Evolutionary conservation across 2,113 vertebrate genomes (phyloP).

Genomic region (Bagarius yarrelli): DNA sequence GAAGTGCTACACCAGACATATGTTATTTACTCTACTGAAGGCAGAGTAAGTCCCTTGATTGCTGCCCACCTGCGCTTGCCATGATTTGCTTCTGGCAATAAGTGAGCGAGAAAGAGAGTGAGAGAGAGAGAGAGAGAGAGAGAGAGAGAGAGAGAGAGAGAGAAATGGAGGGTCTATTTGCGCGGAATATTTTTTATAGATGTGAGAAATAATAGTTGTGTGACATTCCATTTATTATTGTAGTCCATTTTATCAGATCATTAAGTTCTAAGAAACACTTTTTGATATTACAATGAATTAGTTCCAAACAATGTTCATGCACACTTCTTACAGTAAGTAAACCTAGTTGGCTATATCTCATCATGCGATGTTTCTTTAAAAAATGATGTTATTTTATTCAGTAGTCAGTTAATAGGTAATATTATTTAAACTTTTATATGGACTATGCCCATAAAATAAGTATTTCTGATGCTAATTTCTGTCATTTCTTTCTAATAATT

Average conservation of each 20-base stretch:
- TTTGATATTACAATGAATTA: background rate
- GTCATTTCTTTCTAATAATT: background rate
- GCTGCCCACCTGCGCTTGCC: slow-evolving; percentile 16
- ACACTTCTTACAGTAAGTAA: too few species aligned
- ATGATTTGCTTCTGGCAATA: slow-evolving; percentile 17
- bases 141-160: slow-evolving; percentile 13
- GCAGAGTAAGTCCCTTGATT: slow-evolving; percentile 1
- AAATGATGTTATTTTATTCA: background rate
- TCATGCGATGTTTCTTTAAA: background rate
- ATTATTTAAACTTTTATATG: background rate
- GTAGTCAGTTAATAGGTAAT: background rate
- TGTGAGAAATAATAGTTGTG: background rate
- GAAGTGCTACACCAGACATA: slow-evolving; percentile 14
- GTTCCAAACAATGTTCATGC: background rate
- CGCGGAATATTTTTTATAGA: background rate
- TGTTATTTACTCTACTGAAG: slow-evolving; percentile 17
- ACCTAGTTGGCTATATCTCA: background rate
- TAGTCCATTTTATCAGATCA: background rate
- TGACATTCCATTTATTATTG: background rate
- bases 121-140: slow-evolving; percentile 22
- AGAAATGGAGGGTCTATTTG: background rate
- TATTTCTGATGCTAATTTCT: background rate
- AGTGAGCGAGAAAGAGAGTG: background rate
- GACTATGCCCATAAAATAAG: background rate
- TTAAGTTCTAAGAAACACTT: background rate